phyloP scores from a whole-genome alignment of 2,113 vertebrate species.

The Falcunculus frontatus region DNA sequence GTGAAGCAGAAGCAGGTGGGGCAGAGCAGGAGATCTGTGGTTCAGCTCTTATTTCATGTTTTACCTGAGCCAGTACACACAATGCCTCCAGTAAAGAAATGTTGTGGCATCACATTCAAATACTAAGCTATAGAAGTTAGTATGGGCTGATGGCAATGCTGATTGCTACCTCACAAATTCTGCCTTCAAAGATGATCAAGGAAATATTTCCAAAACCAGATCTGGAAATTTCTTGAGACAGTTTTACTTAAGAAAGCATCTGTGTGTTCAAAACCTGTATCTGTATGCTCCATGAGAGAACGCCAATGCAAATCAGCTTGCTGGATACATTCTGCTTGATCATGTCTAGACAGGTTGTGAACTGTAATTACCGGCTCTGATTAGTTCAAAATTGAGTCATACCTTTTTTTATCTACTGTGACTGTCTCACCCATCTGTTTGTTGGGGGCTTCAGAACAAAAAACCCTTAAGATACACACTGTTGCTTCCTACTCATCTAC shows the following conservation, averaged over 20 bases:
- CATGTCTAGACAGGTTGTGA: conserved; percentile 46
- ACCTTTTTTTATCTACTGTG: neutral
- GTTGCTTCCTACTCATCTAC: neutral
- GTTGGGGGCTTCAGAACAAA: neutral
- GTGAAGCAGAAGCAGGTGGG: neutral
- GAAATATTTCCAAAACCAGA: neutral
- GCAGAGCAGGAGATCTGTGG: neutral
- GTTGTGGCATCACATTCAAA: neutral
- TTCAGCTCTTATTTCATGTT: neutral
- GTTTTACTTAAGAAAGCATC: neutral
- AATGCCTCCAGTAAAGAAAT: neutral
- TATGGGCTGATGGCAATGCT: neutral
- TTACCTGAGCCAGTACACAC: neutral
- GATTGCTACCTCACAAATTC: neutral
- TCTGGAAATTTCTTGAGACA: neutral
- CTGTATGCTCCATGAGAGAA: neutral
- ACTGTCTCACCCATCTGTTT: neutral
- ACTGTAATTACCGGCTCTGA: conserved; percentile 49
- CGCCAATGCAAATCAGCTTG: conserved; percentile 22
- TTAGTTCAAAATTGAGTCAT: conserved; percentile 32
- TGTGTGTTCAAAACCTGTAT: neutral
- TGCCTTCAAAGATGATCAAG: neutral
- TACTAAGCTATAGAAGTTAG: neutral
- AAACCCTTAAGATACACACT: neutral
- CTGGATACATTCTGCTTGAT: conserved; percentile 3